Conservation (phyloP, 2,113 vertebrate genomes). For the Laticauda colubrina region DNA sequence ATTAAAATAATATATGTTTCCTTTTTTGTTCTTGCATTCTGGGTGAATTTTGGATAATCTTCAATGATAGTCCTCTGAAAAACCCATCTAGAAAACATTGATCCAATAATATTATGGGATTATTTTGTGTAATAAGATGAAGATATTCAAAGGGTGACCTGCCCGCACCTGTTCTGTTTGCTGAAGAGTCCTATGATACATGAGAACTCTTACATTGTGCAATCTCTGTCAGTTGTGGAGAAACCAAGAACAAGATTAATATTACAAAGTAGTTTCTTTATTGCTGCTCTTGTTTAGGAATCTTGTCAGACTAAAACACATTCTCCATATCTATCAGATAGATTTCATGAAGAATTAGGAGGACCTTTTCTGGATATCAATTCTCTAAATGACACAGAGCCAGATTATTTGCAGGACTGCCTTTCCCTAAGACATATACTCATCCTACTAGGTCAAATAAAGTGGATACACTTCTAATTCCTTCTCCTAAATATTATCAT, state of each 20-base stretch:
- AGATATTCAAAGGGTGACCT: background rate
- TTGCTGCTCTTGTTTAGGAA: background rate
- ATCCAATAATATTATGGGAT: background rate
- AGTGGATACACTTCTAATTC: background rate
- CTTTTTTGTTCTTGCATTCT: background rate
- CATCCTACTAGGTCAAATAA: background rate
- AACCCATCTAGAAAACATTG: too few species aligned
- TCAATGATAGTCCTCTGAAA: background rate
- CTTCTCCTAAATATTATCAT: background rate
- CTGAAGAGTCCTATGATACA: background rate
- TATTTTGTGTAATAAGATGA: background rate
- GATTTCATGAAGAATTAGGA: background rate
- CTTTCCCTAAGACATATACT: background rate
- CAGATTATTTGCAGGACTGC: background rate
- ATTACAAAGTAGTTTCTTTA: background rate
- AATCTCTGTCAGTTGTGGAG: background rate
- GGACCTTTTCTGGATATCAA: background rate
- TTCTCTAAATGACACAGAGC: background rate
- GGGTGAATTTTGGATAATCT: background rate
- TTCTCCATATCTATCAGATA: background rate
- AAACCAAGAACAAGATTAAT: background rate
- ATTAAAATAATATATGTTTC: background rate
- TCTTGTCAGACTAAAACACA: background rate
- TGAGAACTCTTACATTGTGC: background rate
- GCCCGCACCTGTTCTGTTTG: background rate